These are phyloP conservation scores for Oxyruncus cristatus DNA, from an alignment of 2,113 vertebrate genomes.

Conservation along the genomic window DNA sequence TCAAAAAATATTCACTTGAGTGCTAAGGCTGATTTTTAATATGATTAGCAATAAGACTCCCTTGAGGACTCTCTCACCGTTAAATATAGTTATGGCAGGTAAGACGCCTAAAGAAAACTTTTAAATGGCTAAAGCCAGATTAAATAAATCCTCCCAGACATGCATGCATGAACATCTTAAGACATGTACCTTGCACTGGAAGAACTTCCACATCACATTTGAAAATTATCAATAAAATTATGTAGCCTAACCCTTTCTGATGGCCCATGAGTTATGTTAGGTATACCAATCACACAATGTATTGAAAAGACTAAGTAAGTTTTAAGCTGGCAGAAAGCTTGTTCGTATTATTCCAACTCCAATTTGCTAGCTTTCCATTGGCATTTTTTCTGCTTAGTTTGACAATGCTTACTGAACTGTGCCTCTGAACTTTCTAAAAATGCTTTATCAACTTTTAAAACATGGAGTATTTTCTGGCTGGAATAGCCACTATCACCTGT, in stretches of 20 bases:
- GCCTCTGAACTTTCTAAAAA: background rate
- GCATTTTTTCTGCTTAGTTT: background rate
- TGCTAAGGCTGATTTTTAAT: background rate
- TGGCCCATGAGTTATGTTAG: background rate
- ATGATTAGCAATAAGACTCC: background rate
- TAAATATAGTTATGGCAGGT: background rate
- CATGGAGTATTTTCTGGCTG: background rate
- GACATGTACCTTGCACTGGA: background rate
- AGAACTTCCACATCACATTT: background rate
- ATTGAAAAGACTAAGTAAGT: background rate
- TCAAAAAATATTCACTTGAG: background rate
- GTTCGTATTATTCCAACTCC: background rate
- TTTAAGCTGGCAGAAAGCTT: background rate
- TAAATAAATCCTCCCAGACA: background rate
- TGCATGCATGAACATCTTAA: background rate
- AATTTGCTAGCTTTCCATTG: background rate
- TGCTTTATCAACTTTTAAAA: background rate
- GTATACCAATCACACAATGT: background rate
- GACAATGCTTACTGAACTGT: background rate
- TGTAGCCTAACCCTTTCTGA: background rate
- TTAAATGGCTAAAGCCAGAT: background rate
- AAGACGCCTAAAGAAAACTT: background rate
- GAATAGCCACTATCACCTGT: rapidly evolving
- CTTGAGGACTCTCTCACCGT: background rate
- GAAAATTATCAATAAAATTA: background rate